Conservation (phyloP, 2,888 invertebrate genomes). For the Cephus spinipes region DNA sequence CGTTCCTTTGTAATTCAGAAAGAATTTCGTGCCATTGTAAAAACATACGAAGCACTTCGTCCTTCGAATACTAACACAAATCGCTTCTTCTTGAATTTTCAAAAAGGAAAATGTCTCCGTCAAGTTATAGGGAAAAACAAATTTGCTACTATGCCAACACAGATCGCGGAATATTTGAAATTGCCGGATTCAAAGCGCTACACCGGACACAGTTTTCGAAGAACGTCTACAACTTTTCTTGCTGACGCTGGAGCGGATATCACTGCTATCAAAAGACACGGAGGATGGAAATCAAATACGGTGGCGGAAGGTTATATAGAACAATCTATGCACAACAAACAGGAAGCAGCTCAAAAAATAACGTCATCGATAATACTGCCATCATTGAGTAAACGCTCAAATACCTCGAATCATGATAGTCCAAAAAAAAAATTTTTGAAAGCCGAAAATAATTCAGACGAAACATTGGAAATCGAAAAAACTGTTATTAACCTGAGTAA, state of each 20-base stretch:
- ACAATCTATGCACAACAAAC: conserved; percentile 17
- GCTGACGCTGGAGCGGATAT: conserved; percentile 34
- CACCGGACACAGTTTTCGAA: conserved; percentile 33
- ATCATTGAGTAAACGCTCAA: not conserved
- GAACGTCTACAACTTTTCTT: conserved; percentile 32
- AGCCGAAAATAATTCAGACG: too few relatives aligned
- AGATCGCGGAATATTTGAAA: conserved; percentile 32
- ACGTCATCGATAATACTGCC: not conserved
- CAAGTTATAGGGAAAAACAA: conserved; percentile 35
- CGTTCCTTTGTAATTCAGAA: conserved; percentile 21
- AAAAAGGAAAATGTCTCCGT: conserved; percentile 29
- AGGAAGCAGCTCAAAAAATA: conserved; percentile 8
- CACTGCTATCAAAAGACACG: conserved; percentile 33
- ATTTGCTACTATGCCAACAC: conserved; percentile 32
- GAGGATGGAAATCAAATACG: conserved; percentile 30
- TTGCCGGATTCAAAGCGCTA: conserved; percentile 31
- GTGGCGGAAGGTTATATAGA: conserved; percentile 38
- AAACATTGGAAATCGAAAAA: too few relatives aligned
- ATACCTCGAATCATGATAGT: not conserved
- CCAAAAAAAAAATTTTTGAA: too few relatives aligned
- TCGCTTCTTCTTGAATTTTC: conserved; percentile 31
- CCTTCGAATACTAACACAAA: conserved; percentile 17
- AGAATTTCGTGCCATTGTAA: conserved; percentile 14
- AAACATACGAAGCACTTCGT: conserved; percentile 23
- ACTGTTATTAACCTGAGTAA: too few relatives aligned